Conservation (phyloP, 2,797 vertebrate genomes). For the Molossus molossus region DNA sequence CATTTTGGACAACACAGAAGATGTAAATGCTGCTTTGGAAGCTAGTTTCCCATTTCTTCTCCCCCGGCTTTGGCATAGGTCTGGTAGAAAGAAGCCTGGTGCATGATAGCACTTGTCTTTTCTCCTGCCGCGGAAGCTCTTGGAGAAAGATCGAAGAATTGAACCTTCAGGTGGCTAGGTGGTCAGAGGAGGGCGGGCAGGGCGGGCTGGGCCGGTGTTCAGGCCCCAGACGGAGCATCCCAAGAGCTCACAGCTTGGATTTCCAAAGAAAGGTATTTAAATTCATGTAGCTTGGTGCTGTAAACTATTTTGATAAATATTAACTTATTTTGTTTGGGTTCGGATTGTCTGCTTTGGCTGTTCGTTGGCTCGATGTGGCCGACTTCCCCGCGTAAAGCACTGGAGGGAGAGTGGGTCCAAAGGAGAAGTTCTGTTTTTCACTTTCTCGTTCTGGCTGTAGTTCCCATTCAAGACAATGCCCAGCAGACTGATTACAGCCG, state of each 20-base stretch:
- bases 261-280: slow-evolving; percentile 87
- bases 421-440: background rate
- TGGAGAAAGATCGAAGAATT: background rate
- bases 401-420: background rate
- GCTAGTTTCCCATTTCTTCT: background rate
- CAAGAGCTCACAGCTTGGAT: slow-evolving; percentile 56
- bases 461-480: background rate
- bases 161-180: background rate
- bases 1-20: background rate
- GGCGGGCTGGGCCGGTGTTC: background rate
- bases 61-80: background rate
- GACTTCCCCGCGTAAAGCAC: slow-evolving; percentile 17
- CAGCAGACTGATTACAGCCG: background rate
- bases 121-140: background rate
- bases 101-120: background rate
- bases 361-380: slow-evolving; percentile 71
- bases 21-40: background rate
- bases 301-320: slow-evolving; percentile 80
- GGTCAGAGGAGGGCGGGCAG: rapidly evolving
- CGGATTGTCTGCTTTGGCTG: slow-evolving; percentile 79
- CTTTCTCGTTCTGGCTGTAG: slow-evolving; percentile 60
- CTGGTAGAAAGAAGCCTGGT: background rate
- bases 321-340: slow-evolving; percentile 82
- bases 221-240: background rate
- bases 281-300: slow-evolving; percentile 85